phyloP scores from a whole-genome alignment of 2,113 vertebrate genomes.

The Mesembrinibis cayennensis region DNA sequence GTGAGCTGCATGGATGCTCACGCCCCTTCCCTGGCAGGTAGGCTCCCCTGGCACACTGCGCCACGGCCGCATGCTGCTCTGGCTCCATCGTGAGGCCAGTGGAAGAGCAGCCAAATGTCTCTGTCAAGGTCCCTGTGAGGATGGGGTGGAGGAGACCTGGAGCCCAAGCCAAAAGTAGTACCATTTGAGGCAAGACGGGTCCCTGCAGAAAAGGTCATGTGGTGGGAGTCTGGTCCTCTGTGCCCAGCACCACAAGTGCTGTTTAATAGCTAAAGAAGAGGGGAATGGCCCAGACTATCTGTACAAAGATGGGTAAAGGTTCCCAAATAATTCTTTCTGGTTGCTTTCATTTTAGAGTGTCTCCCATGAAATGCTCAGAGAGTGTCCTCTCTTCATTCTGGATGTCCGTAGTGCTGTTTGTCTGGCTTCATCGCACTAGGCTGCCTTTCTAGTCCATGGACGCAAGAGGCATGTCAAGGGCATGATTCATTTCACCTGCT shows the following conservation, averaged over 20 bases:
- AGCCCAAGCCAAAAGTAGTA: not conserved
- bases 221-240: not conserved
- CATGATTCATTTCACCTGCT: not conserved
- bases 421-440: not conserved
- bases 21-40: conserved; percentile 5
- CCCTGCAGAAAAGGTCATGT: not conserved
- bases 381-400: not conserved
- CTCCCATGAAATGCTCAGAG: not conserved
- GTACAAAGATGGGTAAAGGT: rapidly evolving
- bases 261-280: not conserved
- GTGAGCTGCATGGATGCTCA: conserved; percentile 26
- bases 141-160: not conserved
- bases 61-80: not conserved
- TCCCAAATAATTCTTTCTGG: not conserved
- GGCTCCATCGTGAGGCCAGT: conserved; percentile 53
- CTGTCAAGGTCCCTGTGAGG: not conserved
- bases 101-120: not conserved
- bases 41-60: not conserved
- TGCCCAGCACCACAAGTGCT: not conserved
- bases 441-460: not conserved
- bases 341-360: not conserved
- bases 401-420: not conserved
- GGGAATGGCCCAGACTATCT: not conserved
- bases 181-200: not conserved
- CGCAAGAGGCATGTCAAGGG: not conserved